phyloP scores from a whole-genome alignment of 2,888 invertebrate species.

The Hirtodrosophila alboralis region DNA sequence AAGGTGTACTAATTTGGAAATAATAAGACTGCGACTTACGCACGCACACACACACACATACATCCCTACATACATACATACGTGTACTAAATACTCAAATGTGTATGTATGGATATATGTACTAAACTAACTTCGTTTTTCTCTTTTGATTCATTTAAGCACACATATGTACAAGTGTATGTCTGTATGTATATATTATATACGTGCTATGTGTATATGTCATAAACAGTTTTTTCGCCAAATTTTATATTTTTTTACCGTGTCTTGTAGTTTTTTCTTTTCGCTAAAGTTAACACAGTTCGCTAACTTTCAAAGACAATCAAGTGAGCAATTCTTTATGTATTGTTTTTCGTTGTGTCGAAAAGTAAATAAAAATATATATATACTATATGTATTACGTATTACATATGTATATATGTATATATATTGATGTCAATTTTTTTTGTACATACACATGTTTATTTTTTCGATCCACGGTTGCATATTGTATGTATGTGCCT shows the following conservation, averaged over 20 bases:
- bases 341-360: slow-evolving; percentile 14
- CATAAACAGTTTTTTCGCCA: slow-evolving; percentile 45
- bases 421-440: too few relatives aligned
- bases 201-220: slow-evolving; percentile 24
- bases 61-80: slow-evolving; percentile 20
- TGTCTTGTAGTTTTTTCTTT: slow-evolving; percentile 25
- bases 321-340: slow-evolving; percentile 15
- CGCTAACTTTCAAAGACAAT: slow-evolving; percentile 21
- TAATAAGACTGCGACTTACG: slow-evolving; percentile 18
- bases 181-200: slow-evolving; percentile 20
- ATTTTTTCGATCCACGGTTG: slow-evolving; percentile 20
- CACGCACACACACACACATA: slow-evolving; percentile 10
- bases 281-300: slow-evolving; percentile 21
- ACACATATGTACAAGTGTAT: slow-evolving; percentile 11
- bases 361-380: slow-evolving; percentile 22
- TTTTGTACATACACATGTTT: slow-evolving; percentile 10
- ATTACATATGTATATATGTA: background rate
- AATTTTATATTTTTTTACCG: slow-evolving; percentile 23
- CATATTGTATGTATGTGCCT: slow-evolving; percentile 4
- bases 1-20: slow-evolving; percentile 16
- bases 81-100: slow-evolving; percentile 48
- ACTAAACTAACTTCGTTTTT: slow-evolving; percentile 42
- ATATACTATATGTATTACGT: background rate
- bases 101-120: slow-evolving; percentile 37
- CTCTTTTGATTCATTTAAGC: slow-evolving; percentile 38